Evolutionary conservation across 2,113 vertebrate genomes (phyloP).

Genomic region (Aramus guarauna): DNA sequence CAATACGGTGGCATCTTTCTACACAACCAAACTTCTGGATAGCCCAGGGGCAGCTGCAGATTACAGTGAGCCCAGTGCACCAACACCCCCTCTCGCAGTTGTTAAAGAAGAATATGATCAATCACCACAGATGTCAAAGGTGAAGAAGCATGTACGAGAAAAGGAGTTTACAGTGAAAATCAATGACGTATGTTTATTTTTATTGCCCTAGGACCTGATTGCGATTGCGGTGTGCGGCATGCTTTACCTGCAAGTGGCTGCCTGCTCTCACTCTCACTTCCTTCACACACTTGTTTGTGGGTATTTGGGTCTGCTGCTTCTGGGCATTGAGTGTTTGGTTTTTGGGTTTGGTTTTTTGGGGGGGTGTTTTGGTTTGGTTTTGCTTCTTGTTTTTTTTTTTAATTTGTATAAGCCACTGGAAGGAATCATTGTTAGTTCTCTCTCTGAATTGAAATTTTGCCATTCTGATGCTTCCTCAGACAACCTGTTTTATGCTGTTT

Average conservation of each 20-base stretch:
- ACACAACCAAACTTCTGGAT: constrained; percentile 96
- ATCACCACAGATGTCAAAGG: constrained; percentile 97
- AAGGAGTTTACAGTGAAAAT: constrained; percentile 99
- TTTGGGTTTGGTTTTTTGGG: not conserved
- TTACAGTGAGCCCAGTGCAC: constrained; percentile 69
- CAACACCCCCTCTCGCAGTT: constrained; percentile 56
- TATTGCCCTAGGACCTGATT: constrained; percentile 86
- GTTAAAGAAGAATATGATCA: constrained; percentile 87
- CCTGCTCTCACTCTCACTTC: constrained; percentile 81
- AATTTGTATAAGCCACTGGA: constrained; percentile 46
- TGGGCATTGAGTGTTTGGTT: constrained; percentile 52
- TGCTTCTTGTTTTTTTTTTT: not conserved
- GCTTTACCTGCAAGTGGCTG: constrained; percentile 86
- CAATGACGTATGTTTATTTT: constrained; percentile 99
- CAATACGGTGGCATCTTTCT: constrained; percentile 90
- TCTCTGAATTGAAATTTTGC: constrained; percentile 26
- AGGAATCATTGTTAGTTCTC: constrained; percentile 3
- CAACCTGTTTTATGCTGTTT: constrained; percentile 32
- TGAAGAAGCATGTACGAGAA: constrained; percentile 99
- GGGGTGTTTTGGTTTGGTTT: not conserved
- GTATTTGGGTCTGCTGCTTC: constrained; percentile 73
- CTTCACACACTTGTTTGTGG: constrained; percentile 74
- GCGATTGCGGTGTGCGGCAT: constrained; percentile 88
- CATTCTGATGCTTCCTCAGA: constrained; percentile 55
- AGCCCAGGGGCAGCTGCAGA: constrained; percentile 79